Evolutionary conservation across 2,888 invertebrate genomes (phyloP).

Genomic region (Petrolisthes manimaculis): DNA sequence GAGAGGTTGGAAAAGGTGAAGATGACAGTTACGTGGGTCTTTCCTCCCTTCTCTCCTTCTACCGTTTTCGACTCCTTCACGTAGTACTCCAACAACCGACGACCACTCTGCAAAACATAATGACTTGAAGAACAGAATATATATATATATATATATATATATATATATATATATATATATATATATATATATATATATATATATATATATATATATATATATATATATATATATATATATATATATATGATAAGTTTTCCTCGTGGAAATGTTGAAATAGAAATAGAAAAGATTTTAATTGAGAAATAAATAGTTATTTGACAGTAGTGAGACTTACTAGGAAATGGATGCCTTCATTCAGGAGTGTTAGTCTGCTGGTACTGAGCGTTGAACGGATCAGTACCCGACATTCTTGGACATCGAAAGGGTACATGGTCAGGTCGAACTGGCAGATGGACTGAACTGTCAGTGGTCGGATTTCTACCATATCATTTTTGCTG

Average conservation of each 20-base stretch:
- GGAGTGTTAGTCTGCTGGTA: conserved; percentile 20
- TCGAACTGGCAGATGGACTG: conserved; percentile 45
- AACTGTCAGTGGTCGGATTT: conserved; percentile 36
- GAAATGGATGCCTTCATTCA: conserved; percentile 18
- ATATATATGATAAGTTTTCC: neutral
- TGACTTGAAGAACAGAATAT: too few relatives aligned
- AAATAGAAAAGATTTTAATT: too few relatives aligned
- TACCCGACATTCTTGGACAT: conserved; percentile 46
- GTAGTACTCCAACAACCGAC: conserved; percentile 48
- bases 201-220: neutral
- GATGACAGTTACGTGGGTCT: conserved; percentile 23
- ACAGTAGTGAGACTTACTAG: conserved; percentile 20
- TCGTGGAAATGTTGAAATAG: too few relatives aligned
- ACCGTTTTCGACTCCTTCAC: conserved; percentile 25
- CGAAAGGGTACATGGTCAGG: conserved; percentile 50
- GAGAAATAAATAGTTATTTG: too few relatives aligned
- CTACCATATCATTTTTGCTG: conserved; percentile 23
- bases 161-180: neutral
- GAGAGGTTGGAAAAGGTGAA: conserved; percentile 49
- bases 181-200: neutral
- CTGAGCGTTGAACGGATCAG: conserved; percentile 38
- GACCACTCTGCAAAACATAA: conserved; percentile 35
- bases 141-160: neutral
- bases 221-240: conserved; percentile 7
- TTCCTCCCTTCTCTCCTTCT: conserved; percentile 4